Conservation (phyloP, 2,888 invertebrate genomes). For the Cactoblastis cactorum region DNA sequence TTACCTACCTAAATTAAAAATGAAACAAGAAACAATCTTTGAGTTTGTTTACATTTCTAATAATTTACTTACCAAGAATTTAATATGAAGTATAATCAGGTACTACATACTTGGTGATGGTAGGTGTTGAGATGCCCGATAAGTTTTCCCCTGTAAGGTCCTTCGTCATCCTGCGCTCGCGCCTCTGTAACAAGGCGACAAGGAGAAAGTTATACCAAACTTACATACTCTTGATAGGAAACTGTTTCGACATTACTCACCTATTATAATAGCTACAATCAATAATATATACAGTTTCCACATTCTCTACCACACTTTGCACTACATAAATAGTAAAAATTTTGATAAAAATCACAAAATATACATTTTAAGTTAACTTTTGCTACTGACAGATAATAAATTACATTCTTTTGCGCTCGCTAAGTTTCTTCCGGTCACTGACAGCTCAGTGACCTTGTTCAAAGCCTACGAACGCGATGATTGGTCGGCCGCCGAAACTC, state of each 20-base stretch:
- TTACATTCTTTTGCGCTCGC: slow-evolving; percentile 15
- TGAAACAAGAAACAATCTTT: neutral
- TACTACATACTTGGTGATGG: slow-evolving; percentile 84
- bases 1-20: too few relatives aligned
- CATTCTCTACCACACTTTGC: slow-evolving; percentile 31
- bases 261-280: slow-evolving; percentile 42
- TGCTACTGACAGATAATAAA: slow-evolving; percentile 20
- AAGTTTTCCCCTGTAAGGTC: slow-evolving; percentile 88
- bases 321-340: slow-evolving; percentile 29
- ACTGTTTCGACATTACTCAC: slow-evolving; percentile 20
- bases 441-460: slow-evolving; percentile 4
- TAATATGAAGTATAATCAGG: too few relatives aligned
- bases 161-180: slow-evolving; percentile 81
- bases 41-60: too few relatives aligned
- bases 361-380: slow-evolving; percentile 34
- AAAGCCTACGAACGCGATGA: slow-evolving; percentile 16
- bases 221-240: neutral
- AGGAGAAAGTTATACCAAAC: slow-evolving; percentile 47
- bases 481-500: slow-evolving; percentile 28
- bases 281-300: slow-evolving; percentile 43
- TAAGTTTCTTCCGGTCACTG: slow-evolving; percentile 36
- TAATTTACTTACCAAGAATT: neutral
- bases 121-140: slow-evolving; percentile 93
- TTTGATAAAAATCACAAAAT: slow-evolving; percentile 35
- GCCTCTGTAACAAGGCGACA: slow-evolving; percentile 47